Percentiles rank a stretch among this genome's conserved stretches.
These are phyloP conservation scores for Leuciscus waleckii DNA, from an alignment of 2,797 vertebrate genomes.

Conservation along the genomic window DNA sequence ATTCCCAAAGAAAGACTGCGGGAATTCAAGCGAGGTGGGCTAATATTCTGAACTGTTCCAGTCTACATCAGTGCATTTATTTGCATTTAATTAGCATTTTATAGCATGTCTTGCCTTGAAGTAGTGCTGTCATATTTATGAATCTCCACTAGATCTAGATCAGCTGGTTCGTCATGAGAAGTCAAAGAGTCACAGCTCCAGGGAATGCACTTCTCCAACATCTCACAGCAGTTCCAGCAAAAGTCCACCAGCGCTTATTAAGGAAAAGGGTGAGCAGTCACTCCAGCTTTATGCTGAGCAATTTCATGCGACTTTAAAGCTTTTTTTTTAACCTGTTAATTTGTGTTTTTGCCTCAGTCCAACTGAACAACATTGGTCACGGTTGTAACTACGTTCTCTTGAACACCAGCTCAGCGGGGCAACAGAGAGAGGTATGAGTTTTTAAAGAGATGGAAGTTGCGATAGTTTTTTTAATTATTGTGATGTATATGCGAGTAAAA, in stretches of 20 bases:
- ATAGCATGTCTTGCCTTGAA: neutral
- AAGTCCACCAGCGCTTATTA: constrained; percentile 72
- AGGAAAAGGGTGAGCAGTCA: constrained; percentile 72
- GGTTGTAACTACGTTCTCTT: constrained; percentile 55
- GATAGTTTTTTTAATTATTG: neutral
- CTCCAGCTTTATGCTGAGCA: neutral
- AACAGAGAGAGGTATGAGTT: constrained; percentile 62
- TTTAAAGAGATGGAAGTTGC: neutral
- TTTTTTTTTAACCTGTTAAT: neutral
- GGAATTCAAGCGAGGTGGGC: constrained; percentile 78
- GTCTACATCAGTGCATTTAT: too few relatives aligned
- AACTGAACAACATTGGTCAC: constrained; percentile 30
- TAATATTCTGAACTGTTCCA: neutral
- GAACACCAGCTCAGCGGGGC: constrained; percentile 44
- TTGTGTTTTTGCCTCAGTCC: constrained; percentile 61
- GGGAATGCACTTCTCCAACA: constrained; percentile 49
- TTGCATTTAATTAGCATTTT: neutral
- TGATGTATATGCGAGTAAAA: neutral
- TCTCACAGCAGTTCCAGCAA: constrained; percentile 37
- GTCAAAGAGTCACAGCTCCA: constrained; percentile 62
- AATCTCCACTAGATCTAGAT: constrained; percentile 72
- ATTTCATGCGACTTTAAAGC: neutral
- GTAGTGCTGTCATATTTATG: neutral
- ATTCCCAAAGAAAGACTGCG: constrained; percentile 72
- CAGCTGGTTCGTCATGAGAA: constrained; percentile 72